Evolutionary conservation across 23 tunicate species (phyloP).

Genomic region (Trididemnum nubilum): DNA sequence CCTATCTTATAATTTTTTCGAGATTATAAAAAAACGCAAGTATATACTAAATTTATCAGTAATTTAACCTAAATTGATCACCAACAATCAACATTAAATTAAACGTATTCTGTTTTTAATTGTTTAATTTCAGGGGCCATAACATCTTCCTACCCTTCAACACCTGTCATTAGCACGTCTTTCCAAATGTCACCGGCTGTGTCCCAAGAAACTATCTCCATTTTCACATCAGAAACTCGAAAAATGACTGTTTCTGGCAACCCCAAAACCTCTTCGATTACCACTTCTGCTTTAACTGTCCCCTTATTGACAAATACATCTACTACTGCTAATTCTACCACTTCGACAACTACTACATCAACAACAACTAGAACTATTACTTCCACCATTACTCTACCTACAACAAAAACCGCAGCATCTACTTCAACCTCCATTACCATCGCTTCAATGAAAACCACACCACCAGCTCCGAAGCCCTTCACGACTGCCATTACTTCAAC

Average conservation of each 20-base stretch:
- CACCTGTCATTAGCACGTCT: too few relatives aligned
- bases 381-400: neutral
- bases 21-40: too few relatives aligned
- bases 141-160: too few relatives aligned
- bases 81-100: too few relatives aligned
- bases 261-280: neutral
- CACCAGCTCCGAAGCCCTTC: neutral
- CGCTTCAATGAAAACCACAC: neutral
- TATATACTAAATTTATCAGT: too few relatives aligned
- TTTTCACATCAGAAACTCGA: neutral
- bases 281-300: neutral
- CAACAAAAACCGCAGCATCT: neutral
- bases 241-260: neutral
- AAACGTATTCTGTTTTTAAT: too few relatives aligned
- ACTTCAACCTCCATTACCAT: neutral
- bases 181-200: too few relatives aligned
- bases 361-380: neutral
- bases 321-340: neutral
- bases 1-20: too few relatives aligned
- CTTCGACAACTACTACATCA: neutral
- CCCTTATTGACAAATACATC: neutral
- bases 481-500: neutral
- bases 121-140: too few relatives aligned
- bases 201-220: too few relatives aligned
- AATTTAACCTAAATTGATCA: too few relatives aligned